phyloP scores from a whole-genome alignment of 2,113 vertebrate species.

The Tor tambroides region DNA sequence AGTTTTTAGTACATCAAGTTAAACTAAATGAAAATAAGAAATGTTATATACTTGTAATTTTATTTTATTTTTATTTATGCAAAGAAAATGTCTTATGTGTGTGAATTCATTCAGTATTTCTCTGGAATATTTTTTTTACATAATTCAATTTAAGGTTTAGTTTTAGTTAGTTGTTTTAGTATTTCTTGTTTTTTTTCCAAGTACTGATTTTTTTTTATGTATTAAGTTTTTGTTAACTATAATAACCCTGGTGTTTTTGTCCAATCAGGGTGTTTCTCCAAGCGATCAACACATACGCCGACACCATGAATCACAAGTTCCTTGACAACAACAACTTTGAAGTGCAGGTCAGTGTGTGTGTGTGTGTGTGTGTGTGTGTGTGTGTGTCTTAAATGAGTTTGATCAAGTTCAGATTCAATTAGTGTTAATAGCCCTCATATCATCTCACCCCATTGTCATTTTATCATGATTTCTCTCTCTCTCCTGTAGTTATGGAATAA shows the following conservation, averaged over 20 bases:
- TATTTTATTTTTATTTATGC: no score
- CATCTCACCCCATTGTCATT: neutral
- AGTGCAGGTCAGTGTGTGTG: conserved; percentile 82
- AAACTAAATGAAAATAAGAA: neutral
- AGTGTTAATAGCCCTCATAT: neutral
- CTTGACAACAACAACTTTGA: conserved; percentile 94
- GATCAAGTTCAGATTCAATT: conserved; percentile 13
- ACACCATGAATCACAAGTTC: conserved; percentile 97
- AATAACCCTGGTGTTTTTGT: conserved; percentile 12
- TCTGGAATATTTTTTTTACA: no score
- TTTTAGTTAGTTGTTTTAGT: neutral
- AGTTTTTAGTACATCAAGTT: neutral
- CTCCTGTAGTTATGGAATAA: conserved; percentile 95
- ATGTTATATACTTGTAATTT: neutral
- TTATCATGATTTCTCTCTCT: conserved; percentile 17
- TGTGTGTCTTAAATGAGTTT: neutral
- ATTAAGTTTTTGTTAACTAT: neutral
- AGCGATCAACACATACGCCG: conserved; percentile 96
- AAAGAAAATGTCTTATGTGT: no score
- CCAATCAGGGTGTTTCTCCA: conserved; percentile 86
- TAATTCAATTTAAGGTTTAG: no score
- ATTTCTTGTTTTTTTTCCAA: neutral
- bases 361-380: neutral
- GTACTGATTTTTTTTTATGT: neutral
- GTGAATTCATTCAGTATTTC: no score